phyloP scores from a whole-genome alignment of 2,888 invertebrate genomes.

The Coronaproctus castanopsis region DNA sequence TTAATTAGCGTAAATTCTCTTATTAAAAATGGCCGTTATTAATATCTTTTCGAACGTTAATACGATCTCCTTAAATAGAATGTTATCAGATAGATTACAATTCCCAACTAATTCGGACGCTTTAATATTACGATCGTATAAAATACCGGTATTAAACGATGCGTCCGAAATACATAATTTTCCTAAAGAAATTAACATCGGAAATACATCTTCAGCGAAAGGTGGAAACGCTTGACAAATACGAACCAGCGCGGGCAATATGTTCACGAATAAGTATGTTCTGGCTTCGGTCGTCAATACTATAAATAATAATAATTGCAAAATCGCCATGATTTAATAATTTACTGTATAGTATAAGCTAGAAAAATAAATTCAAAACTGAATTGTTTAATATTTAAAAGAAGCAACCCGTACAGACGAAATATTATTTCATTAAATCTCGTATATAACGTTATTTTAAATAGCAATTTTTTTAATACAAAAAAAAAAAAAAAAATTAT shows the following conservation, averaged over 20 bases:
- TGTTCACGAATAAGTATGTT: conserved; percentile 59
- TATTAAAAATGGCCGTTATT: conserved; percentile 29
- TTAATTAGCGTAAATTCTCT: conserved; percentile 26
- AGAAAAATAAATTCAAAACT: conserved; percentile 6
- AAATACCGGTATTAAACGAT: conserved; percentile 35
- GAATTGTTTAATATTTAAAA: too few relatives aligned
- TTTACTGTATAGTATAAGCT: conserved; percentile 1
- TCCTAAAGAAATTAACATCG: conserved; percentile 65
- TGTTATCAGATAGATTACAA: conserved; percentile 18
- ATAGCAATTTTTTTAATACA: too few relatives aligned
- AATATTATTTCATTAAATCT: too few relatives aligned
- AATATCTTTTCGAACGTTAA: conserved; percentile 27
- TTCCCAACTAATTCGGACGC: conserved; percentile 22
- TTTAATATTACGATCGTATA: conserved; percentile 13
- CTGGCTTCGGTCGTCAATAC: conserved; percentile 61
- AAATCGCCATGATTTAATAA: conserved; percentile 14
- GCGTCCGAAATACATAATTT: conserved; percentile 67
- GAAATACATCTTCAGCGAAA: conserved; percentile 68
- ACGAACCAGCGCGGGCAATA: conserved; percentile 63
- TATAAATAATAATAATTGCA: too few relatives aligned
- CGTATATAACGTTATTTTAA: too few relatives aligned
- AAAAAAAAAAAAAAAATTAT: too few relatives aligned
- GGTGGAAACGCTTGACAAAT: conserved; percentile 86
- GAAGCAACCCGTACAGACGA: too few relatives aligned
- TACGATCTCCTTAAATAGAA: conserved; percentile 27